These are phyloP conservation scores for Gracilinanus agilis DNA, from an alignment of 2,113 vertebrate species.

Conservation along the genomic window DNA sequence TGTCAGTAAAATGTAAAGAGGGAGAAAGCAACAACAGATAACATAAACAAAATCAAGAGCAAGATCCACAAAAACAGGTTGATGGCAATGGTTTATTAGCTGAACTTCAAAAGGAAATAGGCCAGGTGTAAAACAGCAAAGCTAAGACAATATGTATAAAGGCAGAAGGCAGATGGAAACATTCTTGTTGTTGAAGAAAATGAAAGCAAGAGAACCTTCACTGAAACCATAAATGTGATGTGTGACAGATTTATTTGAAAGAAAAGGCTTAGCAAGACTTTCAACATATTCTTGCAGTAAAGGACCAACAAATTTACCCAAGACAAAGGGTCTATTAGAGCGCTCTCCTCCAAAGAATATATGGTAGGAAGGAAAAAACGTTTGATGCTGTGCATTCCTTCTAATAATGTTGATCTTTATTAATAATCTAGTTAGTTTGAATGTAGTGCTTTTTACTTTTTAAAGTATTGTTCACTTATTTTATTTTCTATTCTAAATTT, in stretches of 20 bases:
- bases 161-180: not conserved
- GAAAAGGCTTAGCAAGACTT: conserved; percentile 14
- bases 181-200: not conserved
- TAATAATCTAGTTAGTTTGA: not conserved
- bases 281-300: conserved; percentile 7
- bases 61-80: not conserved
- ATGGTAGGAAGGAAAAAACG: conserved; percentile 4
- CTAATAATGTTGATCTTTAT: not conserved
- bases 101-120: not conserved
- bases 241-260: conserved; percentile 37
- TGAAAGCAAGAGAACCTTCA: not conserved
- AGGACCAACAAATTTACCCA: conserved; percentile 30
- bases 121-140: not conserved
- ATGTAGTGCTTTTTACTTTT: conserved; percentile 1
- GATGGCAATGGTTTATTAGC: not conserved
- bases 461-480: conserved; percentile 12
- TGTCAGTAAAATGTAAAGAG: not conserved
- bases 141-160: not conserved
- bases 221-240: conserved; percentile 22
- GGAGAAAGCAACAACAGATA: not conserved
- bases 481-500: conserved; percentile 26
- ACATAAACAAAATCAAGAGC: conserved; percentile 7
- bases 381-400: not conserved
- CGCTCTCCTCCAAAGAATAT: not conserved
- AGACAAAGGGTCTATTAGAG: conserved; percentile 30